A percentile compares a stretch with the other conserved stretches of the same genome.
phyloP scores from a whole-genome alignment of 1,140 invertebrate genomes.

The honey bee (Apis mellifera) region DNA sequence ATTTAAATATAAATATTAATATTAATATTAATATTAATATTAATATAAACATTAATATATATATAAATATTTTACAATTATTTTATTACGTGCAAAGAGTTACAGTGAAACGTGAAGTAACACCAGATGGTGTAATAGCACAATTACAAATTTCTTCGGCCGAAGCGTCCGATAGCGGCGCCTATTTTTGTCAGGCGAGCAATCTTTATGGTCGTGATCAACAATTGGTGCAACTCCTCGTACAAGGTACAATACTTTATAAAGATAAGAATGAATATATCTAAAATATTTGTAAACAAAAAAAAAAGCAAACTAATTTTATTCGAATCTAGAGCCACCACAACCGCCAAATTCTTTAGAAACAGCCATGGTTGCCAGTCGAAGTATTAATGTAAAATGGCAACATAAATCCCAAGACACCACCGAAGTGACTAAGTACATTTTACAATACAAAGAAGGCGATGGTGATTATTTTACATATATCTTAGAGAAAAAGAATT shows the following conservation, averaged over 20 bases:
- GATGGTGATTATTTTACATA: constrained; percentile 78
- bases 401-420: constrained; percentile 86
- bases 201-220: constrained; percentile 92
- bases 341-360: constrained; percentile 86
- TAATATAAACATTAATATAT: no score
- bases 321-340: constrained; percentile 84
- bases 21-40: no score
- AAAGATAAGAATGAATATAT: not conserved
- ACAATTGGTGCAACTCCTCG: constrained; percentile 89
- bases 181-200: constrained; percentile 91
- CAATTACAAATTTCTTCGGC: constrained; percentile 88
- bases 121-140: constrained; percentile 85
- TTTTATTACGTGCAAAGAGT: constrained; percentile 79
- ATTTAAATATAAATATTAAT: no score
- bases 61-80: not conserved
- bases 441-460: constrained; percentile 87
- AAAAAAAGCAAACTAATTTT: not conserved
- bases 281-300: not conserved
- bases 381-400: constrained; percentile 89
- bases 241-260: constrained; percentile 85
- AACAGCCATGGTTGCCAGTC: constrained; percentile 86
- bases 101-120: constrained; percentile 86
- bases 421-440: constrained; percentile 87
- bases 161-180: constrained; percentile 88
- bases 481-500: not conserved